A percentile compares a stretch with the other conserved stretches of the same genome.
phyloP scores from a whole-genome alignment of 2,888 invertebrate genomes.

The Drosophila differens region DNA sequence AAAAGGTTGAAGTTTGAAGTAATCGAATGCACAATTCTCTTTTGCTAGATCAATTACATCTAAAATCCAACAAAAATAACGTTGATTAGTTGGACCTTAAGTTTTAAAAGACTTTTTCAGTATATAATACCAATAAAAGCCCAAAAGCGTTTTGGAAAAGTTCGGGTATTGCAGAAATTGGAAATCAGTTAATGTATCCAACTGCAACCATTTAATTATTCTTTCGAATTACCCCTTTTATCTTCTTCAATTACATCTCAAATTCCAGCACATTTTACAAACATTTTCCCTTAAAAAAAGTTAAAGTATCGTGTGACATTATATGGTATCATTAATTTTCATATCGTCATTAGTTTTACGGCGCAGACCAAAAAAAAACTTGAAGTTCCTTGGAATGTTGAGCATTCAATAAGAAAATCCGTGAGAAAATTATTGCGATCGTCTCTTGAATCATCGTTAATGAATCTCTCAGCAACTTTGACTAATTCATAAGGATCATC shows the following conservation, averaged over 20 bases:
- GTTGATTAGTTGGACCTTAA: neutral
- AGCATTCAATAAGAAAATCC: conserved; percentile 46
- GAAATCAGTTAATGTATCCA: conserved; percentile 19
- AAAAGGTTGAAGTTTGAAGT: neutral
- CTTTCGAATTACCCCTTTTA: conserved; percentile 51
- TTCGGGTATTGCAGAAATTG: conserved; percentile 56
- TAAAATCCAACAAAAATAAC: neutral
- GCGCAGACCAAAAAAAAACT: neutral
- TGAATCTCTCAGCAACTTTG: neutral
- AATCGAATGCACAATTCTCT: neutral
- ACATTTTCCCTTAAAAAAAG: conserved; percentile 44
- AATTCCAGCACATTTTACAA: conserved; percentile 36
- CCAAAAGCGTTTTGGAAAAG: conserved; percentile 7
- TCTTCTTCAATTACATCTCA: conserved; percentile 32
- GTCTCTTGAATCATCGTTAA: conserved; percentile 56
- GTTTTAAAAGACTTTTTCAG: neutral
- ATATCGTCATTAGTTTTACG: conserved; percentile 78
- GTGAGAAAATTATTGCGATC: conserved; percentile 62
- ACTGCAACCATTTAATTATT: conserved; percentile 42
- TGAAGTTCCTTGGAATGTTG: conserved; percentile 4
- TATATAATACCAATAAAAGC: neutral
- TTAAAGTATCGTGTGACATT: conserved; percentile 60
- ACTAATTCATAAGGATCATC: conserved; percentile 60
- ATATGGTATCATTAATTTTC: conserved; percentile 81
- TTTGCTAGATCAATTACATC: neutral